phyloP scores from a whole-genome alignment of 2,797 vertebrate species.

The Poecile montanus region DNA sequence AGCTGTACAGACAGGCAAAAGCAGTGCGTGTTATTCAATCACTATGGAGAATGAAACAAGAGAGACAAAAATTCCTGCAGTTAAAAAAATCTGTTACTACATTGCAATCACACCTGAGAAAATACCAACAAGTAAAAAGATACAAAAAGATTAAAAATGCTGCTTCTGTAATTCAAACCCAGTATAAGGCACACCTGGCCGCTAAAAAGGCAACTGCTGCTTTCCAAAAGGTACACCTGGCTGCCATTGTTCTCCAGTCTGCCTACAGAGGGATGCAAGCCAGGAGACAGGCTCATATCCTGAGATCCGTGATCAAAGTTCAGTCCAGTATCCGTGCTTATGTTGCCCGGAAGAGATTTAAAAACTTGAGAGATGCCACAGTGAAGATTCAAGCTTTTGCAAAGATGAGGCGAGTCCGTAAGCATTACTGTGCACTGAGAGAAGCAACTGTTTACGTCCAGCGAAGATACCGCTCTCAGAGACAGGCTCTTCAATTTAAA shows the following conservation, averaged over 20 bases:
- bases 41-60: conserved; percentile 69
- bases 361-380: conserved; percentile 46
- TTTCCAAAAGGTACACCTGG: conserved; percentile 51
- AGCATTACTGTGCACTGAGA: conserved; percentile 40
- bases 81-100: conserved; percentile 40
- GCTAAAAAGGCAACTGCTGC: conserved; percentile 28
- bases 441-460: conserved; percentile 48
- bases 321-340: conserved; percentile 73
- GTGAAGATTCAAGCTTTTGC: conserved; percentile 73
- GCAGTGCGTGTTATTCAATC: conserved; percentile 68
- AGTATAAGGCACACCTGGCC: conserved; percentile 18
- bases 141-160: conserved; percentile 66
- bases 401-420: conserved; percentile 62
- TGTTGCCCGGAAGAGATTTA: conserved; percentile 45
- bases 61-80: conserved; percentile 48
- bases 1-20: not conserved
- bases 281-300: not conserved
- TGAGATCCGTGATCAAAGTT: conserved; percentile 68
- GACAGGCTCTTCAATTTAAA: not conserved
- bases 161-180: conserved; percentile 55
- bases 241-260: conserved; percentile 71
- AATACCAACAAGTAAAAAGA: conserved; percentile 65
- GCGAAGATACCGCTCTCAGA: conserved; percentile 35
- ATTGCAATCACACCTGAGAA: conserved; percentile 73
- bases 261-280: conserved; percentile 69